A percentile compares a stretch with the other conserved stretches of the same genome.
Evolutionary conservation across 1,140 invertebrate genomes (phyloP).

Genomic region (Drosophila kikkawai): DNA sequence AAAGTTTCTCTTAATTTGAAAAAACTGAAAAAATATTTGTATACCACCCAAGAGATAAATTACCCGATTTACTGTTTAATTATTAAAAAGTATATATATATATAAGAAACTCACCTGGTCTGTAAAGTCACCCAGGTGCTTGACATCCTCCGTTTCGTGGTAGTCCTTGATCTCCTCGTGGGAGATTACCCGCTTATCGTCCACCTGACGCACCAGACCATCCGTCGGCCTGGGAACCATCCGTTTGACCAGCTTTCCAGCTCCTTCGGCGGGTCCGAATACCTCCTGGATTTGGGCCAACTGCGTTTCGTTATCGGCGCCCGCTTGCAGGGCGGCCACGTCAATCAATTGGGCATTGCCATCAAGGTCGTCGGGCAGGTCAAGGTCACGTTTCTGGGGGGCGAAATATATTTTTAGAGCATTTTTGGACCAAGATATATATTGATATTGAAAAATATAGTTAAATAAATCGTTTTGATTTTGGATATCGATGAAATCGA

Average conservation of each 20-base stretch:
- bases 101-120: slow-evolving; percentile 89
- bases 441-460: too few species aligned
- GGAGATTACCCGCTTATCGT: slow-evolving; percentile 91
- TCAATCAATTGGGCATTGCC: slow-evolving; percentile 70
- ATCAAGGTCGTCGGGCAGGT: slow-evolving; percentile 69
- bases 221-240: slow-evolving; percentile 86
- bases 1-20: background rate
- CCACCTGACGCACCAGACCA: slow-evolving; percentile 92
- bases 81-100: too few species aligned
- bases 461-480: too few species aligned
- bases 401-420: background rate
- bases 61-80: too few species aligned
- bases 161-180: slow-evolving; percentile 93
- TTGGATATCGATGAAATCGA: too few species aligned
- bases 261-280: slow-evolving; percentile 51
- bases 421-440: background rate
- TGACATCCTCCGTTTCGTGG: slow-evolving; percentile 92
- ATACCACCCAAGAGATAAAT: too few species aligned
- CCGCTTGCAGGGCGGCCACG: slow-evolving; percentile 58
- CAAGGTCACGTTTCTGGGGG: slow-evolving; percentile 72
- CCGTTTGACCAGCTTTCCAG: slow-evolving; percentile 70
- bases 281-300: slow-evolving; percentile 69
- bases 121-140: slow-evolving; percentile 92
- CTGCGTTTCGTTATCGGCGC: slow-evolving; percentile 62
- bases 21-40: too few species aligned